A percentile compares a stretch with the other conserved stretches of the same genome.
phyloP scores from a whole-genome alignment of 2,888 invertebrate species.

The Merodon equestris region DNA sequence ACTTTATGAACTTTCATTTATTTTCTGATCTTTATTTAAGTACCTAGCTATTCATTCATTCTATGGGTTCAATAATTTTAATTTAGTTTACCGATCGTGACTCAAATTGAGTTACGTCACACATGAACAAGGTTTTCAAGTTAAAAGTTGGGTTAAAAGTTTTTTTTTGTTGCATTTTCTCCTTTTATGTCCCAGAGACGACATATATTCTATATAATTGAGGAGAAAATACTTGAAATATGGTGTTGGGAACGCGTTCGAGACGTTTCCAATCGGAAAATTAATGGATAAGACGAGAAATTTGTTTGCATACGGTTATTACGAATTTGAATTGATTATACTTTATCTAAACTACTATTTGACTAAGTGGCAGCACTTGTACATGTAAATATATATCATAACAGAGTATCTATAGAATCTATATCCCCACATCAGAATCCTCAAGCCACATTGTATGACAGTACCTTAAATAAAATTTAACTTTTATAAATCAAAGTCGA shows the following conservation, averaged over 20 bases:
- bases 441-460: constrained; percentile 48
- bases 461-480: constrained; percentile 62
- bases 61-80: too few species aligned
- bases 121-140: too few species aligned
- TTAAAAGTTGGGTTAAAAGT: too few species aligned
- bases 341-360: constrained; percentile 29
- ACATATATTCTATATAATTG: constrained; percentile 1
- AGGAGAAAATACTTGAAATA: background rate
- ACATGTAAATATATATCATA: constrained; percentile 8
- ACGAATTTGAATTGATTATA: constrained; percentile 28
- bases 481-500: constrained; percentile 38
- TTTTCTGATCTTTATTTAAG: background rate
- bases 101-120: too few species aligned
- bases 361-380: constrained; percentile 28
- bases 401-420: too few species aligned
- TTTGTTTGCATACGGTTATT: constrained; percentile 16
- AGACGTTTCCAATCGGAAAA: background rate
- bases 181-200: too few species aligned
- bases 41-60: too few species aligned
- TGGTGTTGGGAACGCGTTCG: constrained; percentile 9
- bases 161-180: too few species aligned
- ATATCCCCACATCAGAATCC: constrained; percentile 29
- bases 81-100: too few species aligned
- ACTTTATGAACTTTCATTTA: constrained; percentile 48
- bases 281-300: background rate